Percentiles rank a stretch among this genome's conserved stretches.
These are phyloP conservation scores for Colius striatus DNA, from an alignment of 2,113 vertebrate species.

Conservation along the genomic window DNA sequence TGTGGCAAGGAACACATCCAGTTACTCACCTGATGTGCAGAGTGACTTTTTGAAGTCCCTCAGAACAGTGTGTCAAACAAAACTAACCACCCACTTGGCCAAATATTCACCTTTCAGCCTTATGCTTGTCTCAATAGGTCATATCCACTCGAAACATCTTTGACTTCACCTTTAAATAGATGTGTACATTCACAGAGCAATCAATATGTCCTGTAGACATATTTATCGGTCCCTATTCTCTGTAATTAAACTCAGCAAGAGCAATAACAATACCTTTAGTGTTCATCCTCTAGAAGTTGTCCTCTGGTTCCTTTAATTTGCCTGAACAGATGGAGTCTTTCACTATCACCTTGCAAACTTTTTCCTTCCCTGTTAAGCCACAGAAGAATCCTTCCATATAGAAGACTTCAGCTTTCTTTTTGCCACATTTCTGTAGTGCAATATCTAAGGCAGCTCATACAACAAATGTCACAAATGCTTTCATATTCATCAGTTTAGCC, in stretches of 20 bases:
- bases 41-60: neutral
- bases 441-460: neutral
- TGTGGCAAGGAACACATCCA: neutral
- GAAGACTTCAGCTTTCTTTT: neutral
- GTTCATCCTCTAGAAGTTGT: conserved; percentile 19
- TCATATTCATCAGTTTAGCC: neutral
- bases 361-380: neutral
- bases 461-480: neutral
- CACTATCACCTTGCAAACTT: conserved; percentile 56
- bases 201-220: neutral
- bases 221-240: conserved; percentile 51
- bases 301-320: conserved; percentile 13
- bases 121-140: neutral
- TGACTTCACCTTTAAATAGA: conserved; percentile 31
- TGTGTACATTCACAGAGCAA: neutral
- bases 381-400: neutral
- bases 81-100: fast-evolving
- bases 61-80: neutral
- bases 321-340: conserved; percentile 60
- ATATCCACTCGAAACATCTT: neutral
- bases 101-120: neutral
- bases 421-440: neutral
- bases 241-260: conserved; percentile 51
- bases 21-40: fast-evolving
- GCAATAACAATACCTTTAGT: conserved; percentile 47